phyloP scores from a whole-genome alignment of 2,888 invertebrate species.

The Lycophotia porphyrea region DNA sequence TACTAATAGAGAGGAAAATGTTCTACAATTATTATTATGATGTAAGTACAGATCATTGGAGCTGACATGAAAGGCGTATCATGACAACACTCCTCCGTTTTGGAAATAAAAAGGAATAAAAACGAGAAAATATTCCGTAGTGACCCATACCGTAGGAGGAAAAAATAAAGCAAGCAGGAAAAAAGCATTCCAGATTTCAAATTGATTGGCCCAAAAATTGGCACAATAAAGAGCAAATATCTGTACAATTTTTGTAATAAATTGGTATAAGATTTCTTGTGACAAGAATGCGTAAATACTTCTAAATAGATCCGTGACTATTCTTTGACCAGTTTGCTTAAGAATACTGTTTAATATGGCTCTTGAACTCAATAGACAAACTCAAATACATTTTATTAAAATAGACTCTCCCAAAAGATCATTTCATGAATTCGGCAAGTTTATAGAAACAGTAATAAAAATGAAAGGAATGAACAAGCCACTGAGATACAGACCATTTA shows the following conservation, averaged over 20 bases:
- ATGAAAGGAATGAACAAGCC: constrained; percentile 44
- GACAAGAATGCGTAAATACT: constrained; percentile 38
- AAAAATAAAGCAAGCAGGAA: constrained; percentile 57
- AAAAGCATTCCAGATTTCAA: constrained; percentile 61
- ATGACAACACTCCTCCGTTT: constrained; percentile 57
- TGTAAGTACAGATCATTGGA: constrained; percentile 51
- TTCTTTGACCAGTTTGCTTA: constrained; percentile 15
- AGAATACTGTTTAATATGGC: constrained; percentile 14
- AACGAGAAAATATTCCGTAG: constrained; percentile 53
- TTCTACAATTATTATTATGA: constrained; percentile 52
- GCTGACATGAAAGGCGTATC: constrained; percentile 60
- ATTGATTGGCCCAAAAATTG: constrained; percentile 65
- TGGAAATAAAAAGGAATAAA: constrained; percentile 52
- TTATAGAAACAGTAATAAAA: constrained; percentile 45
- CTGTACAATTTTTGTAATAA: constrained; percentile 58
- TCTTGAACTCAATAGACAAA: constrained; percentile 20
- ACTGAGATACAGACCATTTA: constrained; percentile 50
- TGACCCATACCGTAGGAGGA: constrained; percentile 59
- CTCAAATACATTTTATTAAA: constrained; percentile 38
- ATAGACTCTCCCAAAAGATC: constrained; percentile 17
- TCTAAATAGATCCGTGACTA: constrained; percentile 10
- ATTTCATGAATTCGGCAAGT: constrained; percentile 32
- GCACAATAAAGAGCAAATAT: constrained; percentile 61
- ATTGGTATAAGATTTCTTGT: constrained; percentile 55
- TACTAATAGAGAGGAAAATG: constrained; percentile 40